These are phyloP conservation scores for Clavelina lepadiformis DNA, from an alignment of 23 tunicate genomes.

Conservation along the genomic window DNA sequence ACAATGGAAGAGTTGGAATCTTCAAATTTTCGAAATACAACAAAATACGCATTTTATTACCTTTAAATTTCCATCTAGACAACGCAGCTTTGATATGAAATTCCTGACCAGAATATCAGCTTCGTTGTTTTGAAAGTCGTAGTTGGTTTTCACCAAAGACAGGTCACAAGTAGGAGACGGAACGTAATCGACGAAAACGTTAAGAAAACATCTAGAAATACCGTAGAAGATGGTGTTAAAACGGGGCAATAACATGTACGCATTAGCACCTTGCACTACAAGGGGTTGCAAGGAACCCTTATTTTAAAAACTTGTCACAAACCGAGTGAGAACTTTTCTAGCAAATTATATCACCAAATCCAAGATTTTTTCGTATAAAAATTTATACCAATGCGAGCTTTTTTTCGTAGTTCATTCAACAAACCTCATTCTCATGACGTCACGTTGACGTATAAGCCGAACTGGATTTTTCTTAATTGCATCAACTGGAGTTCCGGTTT, in stretches of 20 bases:
- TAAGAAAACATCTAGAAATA: slow-evolving; percentile 40
- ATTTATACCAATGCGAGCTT: too few species aligned
- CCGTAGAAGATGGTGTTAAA: too few species aligned
- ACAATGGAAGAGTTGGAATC: background rate
- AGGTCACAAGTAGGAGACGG: slow-evolving; percentile 15
- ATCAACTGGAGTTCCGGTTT: slow-evolving; percentile 5
- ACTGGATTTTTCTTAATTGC: slow-evolving; percentile 26
- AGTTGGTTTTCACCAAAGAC: slow-evolving; percentile 17
- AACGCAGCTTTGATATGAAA: slow-evolving; percentile 14
- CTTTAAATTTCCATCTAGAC: slow-evolving; percentile 18
- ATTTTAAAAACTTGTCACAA: too few species aligned
- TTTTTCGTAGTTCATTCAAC: background rate
- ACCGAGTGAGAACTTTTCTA: too few species aligned
- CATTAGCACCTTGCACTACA: too few species aligned
- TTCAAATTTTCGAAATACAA: background rate
- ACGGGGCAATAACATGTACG: too few species aligned
- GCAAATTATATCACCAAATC: too few species aligned
- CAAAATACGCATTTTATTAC: background rate
- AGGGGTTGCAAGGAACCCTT: too few species aligned
- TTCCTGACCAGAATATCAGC: slow-evolving; percentile 11
- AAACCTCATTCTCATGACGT: slow-evolving; percentile 52
- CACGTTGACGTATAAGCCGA: slow-evolving; percentile 28
- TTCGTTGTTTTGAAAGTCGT: slow-evolving; percentile 6
- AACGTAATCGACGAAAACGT: slow-evolving; percentile 47
- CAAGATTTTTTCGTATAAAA: too few species aligned